phyloP scores from a whole-genome alignment of 2,113 vertebrate genomes.

The Grammomys dolichurus region DNA sequence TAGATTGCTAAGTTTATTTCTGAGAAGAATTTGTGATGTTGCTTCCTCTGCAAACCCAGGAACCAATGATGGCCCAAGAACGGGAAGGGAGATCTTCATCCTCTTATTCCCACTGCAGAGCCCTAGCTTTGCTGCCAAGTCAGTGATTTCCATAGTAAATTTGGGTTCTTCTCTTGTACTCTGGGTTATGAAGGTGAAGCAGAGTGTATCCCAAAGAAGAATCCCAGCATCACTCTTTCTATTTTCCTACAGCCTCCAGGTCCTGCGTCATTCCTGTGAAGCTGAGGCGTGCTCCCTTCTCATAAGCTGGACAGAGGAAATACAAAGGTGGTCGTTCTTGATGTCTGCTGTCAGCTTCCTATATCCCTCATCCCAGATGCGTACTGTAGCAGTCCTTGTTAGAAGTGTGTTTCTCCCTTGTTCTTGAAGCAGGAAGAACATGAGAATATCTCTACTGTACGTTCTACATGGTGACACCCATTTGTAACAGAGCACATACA shows the following conservation, averaged over 20 bases:
- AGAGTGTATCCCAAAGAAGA: not conserved
- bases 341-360: not conserved
- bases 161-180: not conserved
- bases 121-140: not conserved
- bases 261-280: not conserved
- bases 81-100: not conserved
- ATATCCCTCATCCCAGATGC: not conserved
- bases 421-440: not conserved
- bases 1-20: conserved; percentile 20
- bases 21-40: not conserved
- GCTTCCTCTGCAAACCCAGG: not conserved
- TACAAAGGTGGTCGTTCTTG: not conserved
- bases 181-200: not conserved
- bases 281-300: not conserved
- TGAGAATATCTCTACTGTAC: not conserved
- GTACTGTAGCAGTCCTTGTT: not conserved
- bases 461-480: not conserved
- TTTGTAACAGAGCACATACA: not conserved
- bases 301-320: not conserved
- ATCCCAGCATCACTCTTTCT: not conserved
- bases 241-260: not conserved
- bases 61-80: not conserved
- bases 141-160: not conserved
- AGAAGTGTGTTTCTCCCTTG: not conserved
- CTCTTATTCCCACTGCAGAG: not conserved